A percentile compares a stretch with the other conserved stretches of the same genome.
These are phyloP conservation scores for Lasioglossum figueresi DNA, from an alignment of 2,888 invertebrate genomes.

Conservation along the genomic window DNA sequence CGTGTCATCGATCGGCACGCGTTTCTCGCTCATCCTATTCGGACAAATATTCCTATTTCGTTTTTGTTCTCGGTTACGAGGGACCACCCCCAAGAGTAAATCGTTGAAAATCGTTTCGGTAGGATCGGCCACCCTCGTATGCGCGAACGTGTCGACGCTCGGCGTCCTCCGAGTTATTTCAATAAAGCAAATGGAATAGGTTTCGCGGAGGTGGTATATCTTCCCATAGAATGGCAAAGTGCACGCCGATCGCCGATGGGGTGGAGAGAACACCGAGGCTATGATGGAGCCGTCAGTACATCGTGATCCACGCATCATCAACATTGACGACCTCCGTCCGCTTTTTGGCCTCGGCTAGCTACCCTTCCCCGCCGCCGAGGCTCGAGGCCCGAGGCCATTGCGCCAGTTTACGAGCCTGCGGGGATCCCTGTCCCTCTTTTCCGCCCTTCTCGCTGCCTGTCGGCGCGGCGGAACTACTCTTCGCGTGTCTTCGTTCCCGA, in stretches of 20 bases:
- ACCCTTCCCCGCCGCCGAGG: conserved; percentile 53
- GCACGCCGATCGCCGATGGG: conserved; percentile 45
- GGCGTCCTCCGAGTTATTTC: conserved; percentile 72
- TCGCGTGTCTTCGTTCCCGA: conserved; percentile 25
- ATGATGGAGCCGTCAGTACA: conserved; percentile 79
- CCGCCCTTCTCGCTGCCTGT: conserved; percentile 26
- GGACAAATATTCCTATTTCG: conserved; percentile 12
- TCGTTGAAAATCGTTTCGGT: conserved; percentile 54
- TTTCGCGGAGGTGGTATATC: conserved; percentile 64
- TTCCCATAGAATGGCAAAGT: conserved; percentile 61
- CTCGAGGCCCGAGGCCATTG: conserved; percentile 66
- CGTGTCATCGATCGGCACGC: conserved; percentile 17
- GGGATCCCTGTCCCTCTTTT: conserved; percentile 66
- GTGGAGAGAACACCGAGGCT: conserved; percentile 56
- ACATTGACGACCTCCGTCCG: conserved; percentile 83
- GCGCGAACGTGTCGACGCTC: conserved; percentile 55
- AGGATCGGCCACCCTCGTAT: conserved; percentile 35
- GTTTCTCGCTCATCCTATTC: background rate
- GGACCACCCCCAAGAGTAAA: conserved; percentile 46
- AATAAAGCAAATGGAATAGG: conserved; percentile 76
- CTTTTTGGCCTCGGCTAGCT: conserved; percentile 70
- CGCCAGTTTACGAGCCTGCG: conserved; percentile 78
- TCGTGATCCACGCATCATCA: conserved; percentile 83
- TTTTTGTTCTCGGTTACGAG: background rate
- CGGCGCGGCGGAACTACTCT: background rate